phyloP scores from a whole-genome alignment of 2,888 invertebrate species.

The Eupsilia transversa region DNA sequence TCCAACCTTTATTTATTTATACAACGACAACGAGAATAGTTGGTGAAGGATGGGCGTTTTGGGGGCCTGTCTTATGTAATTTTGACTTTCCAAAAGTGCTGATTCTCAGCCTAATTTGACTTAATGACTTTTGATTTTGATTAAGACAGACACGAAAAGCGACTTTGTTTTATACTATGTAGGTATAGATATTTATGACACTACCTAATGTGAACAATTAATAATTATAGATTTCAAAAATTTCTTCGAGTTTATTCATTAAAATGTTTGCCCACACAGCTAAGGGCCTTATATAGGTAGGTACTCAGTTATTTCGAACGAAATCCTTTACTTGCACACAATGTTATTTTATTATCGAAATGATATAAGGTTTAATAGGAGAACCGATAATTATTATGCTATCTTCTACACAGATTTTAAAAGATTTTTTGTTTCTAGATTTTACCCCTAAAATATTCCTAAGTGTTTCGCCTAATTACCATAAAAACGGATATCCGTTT shows the following conservation, averaged over 20 bases:
- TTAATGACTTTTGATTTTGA: too few relatives aligned
- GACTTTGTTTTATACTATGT: background rate
- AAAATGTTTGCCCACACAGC: too few relatives aligned
- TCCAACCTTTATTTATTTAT: too few relatives aligned
- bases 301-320: background rate
- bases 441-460: slow-evolving; percentile 31
- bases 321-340: background rate
- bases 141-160: background rate
- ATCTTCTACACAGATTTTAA: background rate
- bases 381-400: background rate
- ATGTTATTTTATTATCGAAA: background rate
- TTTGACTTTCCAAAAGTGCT: too few relatives aligned
- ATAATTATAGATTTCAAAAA: background rate
- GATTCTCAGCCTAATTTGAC: too few relatives aligned
- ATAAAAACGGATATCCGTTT: slow-evolving; percentile 70
- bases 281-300: background rate
- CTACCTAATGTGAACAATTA: background rate
- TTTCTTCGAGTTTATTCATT: background rate
- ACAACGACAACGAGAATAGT: too few relatives aligned
- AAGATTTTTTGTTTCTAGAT: slow-evolving; percentile 15
- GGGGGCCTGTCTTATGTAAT: too few relatives aligned
- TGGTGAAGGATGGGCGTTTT: too few relatives aligned
- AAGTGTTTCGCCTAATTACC: slow-evolving; percentile 63
- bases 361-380: background rate
- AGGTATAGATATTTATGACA: background rate